Base-by-base conservation (phyloP, 2,797 vertebrate genomes). In the Diglossa cyanea region DNA sequence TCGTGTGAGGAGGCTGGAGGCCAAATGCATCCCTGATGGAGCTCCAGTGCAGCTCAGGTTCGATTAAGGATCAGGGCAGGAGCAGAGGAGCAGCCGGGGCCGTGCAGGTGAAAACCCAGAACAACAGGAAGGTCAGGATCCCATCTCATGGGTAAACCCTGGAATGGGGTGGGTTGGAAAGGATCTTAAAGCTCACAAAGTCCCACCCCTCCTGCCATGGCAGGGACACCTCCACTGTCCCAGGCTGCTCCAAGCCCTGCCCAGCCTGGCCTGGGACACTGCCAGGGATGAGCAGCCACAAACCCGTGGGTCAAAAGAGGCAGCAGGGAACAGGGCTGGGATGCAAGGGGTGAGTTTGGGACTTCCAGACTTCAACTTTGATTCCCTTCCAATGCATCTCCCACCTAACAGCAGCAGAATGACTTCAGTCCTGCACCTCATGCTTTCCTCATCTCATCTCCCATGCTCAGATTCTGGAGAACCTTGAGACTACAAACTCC, bases 41-140 rank as follows among this genome's bases (percentile, higher is more conserved):
- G 37, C 45, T 70, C 37, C 1, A 0, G 39, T n/a, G 70, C 71
- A 65, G 62, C 17, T 72, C 5, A 3, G 35, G 61, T 21, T 55
- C 3, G 2, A 24, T 61, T 70, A 31, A 47, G 48, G 67, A 73
- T 31, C 74, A 67, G 63, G 12, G 30, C 30, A 55, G 72, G n/a
- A 73, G 40, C 61, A 45, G 63, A 58, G 54, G 51, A 77, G 66
- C 57, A 86, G 91, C 58, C 3, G 1, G 50, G 0, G 0, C 50
- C 0, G 0, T 0, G 4, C 47, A 31, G 78, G 75, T 65, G 51
- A 58, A 86, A 95, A 51, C 8, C 18, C 2, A 26, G 24, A 58
- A 9, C 24, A 58, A 9, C 24, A 37, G 47, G 63, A 66, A 8
- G 51, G 63, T 45, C 6, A 2, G 65, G 31, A 58, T 55, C 62